Evolutionary conservation across 1,140 invertebrate species (phyloP).

Genomic region (Zaprionus ghesquierei): DNA sequence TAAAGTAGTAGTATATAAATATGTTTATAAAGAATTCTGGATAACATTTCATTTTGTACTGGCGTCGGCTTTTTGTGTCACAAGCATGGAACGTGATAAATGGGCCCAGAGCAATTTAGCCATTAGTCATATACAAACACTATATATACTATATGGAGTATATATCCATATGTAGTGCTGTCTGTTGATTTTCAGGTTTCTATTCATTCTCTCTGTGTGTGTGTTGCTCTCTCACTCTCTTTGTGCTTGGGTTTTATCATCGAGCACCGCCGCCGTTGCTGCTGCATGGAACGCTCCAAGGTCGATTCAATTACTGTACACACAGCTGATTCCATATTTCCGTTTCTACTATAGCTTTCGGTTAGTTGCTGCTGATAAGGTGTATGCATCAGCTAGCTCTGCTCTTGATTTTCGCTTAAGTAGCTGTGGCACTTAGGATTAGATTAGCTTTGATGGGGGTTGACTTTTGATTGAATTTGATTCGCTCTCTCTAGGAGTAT

Average conservation of each 20-base stretch:
- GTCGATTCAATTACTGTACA: slow-evolving; percentile 56
- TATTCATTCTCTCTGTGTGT: neutral
- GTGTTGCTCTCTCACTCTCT: slow-evolving; percentile 7
- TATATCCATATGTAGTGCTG: slow-evolving; percentile 9
- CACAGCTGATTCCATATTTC: neutral
- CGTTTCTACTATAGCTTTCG: neutral
- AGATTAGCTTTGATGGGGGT: slow-evolving; percentile 50
- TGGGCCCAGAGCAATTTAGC: slow-evolving; percentile 19
- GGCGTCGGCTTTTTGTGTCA: slow-evolving; percentile 39
- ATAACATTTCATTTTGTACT: slow-evolving; percentile 52
- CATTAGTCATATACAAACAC: slow-evolving; percentile 53
- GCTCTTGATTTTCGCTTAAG: slow-evolving; percentile 41
- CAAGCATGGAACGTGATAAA: slow-evolving; percentile 24
- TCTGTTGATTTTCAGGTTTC: slow-evolving; percentile 46
- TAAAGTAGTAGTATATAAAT: slow-evolving; percentile 14
- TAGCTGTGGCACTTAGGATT: slow-evolving; percentile 70
- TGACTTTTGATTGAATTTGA: slow-evolving; percentile 16
- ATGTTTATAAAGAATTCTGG: slow-evolving; percentile 13
- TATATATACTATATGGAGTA: slow-evolving; percentile 24
- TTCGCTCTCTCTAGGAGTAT: slow-evolving; percentile 83
- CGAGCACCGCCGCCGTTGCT: neutral
- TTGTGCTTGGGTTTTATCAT: slow-evolving; percentile 26
- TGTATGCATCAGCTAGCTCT: neutral
- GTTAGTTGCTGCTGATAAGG: neutral
- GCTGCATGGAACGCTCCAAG: slow-evolving; percentile 44